Percentiles rank a stretch among this genome's conserved stretches.
Evolutionary conservation across 1,140 invertebrate genomes (phyloP).

Genomic region (Achroia grisella): DNA sequence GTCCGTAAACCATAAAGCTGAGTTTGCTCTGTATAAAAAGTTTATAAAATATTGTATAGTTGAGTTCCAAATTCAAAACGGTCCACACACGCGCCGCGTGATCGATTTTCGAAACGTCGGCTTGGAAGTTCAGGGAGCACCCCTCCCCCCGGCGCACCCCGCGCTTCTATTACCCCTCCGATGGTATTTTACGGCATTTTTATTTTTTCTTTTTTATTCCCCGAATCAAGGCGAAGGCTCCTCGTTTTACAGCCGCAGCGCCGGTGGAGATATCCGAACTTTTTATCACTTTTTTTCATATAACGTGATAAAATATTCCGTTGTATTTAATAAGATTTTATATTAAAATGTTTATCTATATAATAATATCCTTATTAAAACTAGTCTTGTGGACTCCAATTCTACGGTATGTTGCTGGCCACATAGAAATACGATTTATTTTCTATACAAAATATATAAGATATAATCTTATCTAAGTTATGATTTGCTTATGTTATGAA

Average conservation of each 20-base stretch:
- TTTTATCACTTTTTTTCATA: slow-evolving; percentile 8
- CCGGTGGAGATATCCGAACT: not conserved
- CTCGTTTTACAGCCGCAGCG: slow-evolving; percentile 15
- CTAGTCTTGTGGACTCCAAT: too few species aligned
- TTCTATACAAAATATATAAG: too few species aligned
- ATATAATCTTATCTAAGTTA: too few species aligned
- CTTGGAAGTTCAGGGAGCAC: slow-evolving; percentile 22
- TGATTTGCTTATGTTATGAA: too few species aligned
- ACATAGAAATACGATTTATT: too few species aligned
- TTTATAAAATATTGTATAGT: slow-evolving; percentile 32
- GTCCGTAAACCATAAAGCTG: slow-evolving; percentile 3
- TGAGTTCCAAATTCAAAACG: slow-evolving; percentile 59
- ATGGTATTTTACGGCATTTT: slow-evolving; percentile 24
- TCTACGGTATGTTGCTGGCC: too few species aligned
- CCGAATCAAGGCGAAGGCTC: slow-evolving; percentile 11
- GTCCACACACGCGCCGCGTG: slow-evolving; percentile 54
- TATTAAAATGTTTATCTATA: not conserved
- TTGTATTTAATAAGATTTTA: slow-evolving; percentile 1
- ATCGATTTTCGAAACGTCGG: slow-evolving; percentile 63
- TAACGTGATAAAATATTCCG: slow-evolving; percentile 7
- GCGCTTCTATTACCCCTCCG: slow-evolving; percentile 18
- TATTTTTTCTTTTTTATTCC: slow-evolving; percentile 25
- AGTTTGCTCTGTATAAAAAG: slow-evolving; percentile 6
- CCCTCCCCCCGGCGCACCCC: slow-evolving; percentile 9
- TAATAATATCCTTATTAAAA: not conserved